Base-by-base conservation (phyloP, 2,113 vertebrate genomes). In the Caretta caretta region DNA sequence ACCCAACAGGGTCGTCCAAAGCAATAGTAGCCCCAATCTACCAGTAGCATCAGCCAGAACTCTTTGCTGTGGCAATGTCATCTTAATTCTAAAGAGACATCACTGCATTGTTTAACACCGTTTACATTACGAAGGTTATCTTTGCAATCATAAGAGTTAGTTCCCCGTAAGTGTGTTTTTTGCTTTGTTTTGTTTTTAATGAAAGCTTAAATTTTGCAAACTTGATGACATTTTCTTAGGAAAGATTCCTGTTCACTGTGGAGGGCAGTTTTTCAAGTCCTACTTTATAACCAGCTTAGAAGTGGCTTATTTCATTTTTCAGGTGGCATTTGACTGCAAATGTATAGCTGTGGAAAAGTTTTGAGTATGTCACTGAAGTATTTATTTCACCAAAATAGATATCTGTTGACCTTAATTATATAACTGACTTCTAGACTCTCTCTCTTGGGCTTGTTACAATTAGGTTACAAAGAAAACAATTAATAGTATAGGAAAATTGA, bases 391-490 rank as follows among this genome's bases (percentile, higher is more conserved):
- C 42, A 48, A 84, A 92, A 93, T 86, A 84, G 90, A 89, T 94
- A 87, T 4, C 78, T 14, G 31, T 81, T 92, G 72, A 84, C 83
- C 62, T 25, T 42, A 90, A 83, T 97, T 97, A 94, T 79, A 56
- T 95, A 96, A 96, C 88, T 88, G 94, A 93, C 95, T 91, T 93
- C 90, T 1, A 88, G 0, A 54, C 65, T 96, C 94, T 94, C 97
- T 42, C 42, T 97, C 89, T 88, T 93, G 96, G 94, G 96, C 85
- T 75, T 79, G 6, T 84, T 93, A 85, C 86, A 98, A 97, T 94
- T 97, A 97, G 98, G 97, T 98, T 97, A 94, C 51, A 65, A 83
- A 62, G 84, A 83, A 82, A 93, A 87, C 94, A 93, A 90, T 97
- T 96, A 97, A 95, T 96, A 97, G 92, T 90, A 97, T 90, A 87